These are phyloP conservation scores for Antheraea pernyi DNA, from an alignment of 1,140 invertebrate genomes.

Conservation along the genomic window DNA sequence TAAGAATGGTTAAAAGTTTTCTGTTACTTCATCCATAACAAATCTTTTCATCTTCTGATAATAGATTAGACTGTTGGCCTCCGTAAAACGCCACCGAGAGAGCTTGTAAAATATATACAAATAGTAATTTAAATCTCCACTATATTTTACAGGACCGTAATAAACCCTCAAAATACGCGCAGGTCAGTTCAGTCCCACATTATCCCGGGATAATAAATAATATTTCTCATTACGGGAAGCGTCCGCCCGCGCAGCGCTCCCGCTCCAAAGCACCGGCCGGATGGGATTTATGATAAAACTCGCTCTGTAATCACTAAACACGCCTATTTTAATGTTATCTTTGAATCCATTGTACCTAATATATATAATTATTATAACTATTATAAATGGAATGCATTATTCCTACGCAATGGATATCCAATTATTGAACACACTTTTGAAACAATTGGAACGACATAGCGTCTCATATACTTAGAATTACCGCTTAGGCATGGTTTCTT, in stretches of 20 bases:
- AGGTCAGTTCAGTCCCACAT: constrained; percentile 20
- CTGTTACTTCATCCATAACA: too few relatives aligned
- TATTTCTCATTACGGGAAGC: constrained; percentile 40
- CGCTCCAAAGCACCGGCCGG: constrained; percentile 9
- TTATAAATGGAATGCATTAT: too few relatives aligned
- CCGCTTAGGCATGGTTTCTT: too few relatives aligned
- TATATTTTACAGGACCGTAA: constrained; percentile 14
- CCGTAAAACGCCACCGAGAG: too few relatives aligned
- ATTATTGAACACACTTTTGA: too few relatives aligned
- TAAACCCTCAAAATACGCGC: constrained; percentile 26
- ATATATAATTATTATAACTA: too few relatives aligned
- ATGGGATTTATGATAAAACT: constrained; percentile 28
- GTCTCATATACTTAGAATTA: too few relatives aligned
- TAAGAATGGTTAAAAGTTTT: too few relatives aligned
- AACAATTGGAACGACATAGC: too few relatives aligned
- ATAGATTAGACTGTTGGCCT: too few relatives aligned
- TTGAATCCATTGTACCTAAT: neutral
- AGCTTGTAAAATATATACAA: neutral
- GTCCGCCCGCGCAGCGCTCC: neutral
- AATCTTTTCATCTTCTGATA: too few relatives aligned
- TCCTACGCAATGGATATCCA: too few relatives aligned
- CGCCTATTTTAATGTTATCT: neutral
- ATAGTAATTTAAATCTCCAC: neutral
- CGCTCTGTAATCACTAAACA: constrained; percentile 14
- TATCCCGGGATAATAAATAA: constrained; percentile 40